Evolutionary conservation across 2,888 invertebrate genomes (phyloP).

Genomic region (Platycheirus albimanus): DNA sequence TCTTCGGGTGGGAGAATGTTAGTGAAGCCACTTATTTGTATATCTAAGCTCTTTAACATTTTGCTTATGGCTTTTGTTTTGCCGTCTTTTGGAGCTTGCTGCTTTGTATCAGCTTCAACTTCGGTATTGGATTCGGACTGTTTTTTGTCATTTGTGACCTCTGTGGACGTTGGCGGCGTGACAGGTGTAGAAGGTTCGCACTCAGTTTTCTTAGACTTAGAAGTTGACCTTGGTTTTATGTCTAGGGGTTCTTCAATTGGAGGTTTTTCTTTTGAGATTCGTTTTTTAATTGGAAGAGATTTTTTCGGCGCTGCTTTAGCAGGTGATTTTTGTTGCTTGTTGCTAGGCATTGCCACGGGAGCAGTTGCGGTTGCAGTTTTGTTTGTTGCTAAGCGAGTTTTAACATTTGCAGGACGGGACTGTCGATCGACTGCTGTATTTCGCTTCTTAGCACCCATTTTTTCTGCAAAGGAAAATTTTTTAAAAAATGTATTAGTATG

Average conservation of each 20-base stretch:
- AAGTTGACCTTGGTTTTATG: conserved; percentile 38
- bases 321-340: conserved; percentile 46
- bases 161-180: conserved; percentile 49
- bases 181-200: not conserved
- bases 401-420: conserved; percentile 76
- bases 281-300: conserved; percentile 74
- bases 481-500: too few species aligned
- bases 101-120: conserved; percentile 75
- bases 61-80: conserved; percentile 82
- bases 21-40: conserved; percentile 81
- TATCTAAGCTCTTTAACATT: conserved; percentile 82
- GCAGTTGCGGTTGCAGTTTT: conserved; percentile 68
- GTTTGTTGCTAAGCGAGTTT: conserved; percentile 70
- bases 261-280: conserved; percentile 66
- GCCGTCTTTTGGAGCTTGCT: conserved; percentile 79
- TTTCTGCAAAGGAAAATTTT: conserved; percentile 57
- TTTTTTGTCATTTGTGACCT: conserved; percentile 75
- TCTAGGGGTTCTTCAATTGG: conserved; percentile 52
- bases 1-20: conserved; percentile 81
- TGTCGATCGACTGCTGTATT: conserved; percentile 80
- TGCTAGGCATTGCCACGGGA: too few species aligned
- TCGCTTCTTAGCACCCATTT: conserved; percentile 81
- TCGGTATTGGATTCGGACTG: conserved; percentile 19
- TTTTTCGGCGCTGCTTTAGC: conserved; percentile 76
- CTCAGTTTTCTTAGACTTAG: conserved; percentile 58